Conservation (phyloP, 2,888 invertebrate genomes). For the Ophion ventricosus region DNA sequence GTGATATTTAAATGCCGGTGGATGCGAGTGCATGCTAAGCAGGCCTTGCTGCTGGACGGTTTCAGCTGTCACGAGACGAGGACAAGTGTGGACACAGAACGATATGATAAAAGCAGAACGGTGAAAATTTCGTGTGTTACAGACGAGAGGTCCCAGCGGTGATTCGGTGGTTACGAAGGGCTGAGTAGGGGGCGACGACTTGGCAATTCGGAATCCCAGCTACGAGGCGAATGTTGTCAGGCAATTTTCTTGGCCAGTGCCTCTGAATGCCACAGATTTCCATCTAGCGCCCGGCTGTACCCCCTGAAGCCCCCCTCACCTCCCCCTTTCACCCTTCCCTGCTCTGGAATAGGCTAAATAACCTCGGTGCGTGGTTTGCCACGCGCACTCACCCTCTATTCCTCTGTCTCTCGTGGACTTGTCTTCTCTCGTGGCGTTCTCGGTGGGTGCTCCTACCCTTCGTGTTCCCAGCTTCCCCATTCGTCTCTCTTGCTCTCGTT, state of each 20-base stretch:
- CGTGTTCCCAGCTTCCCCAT: slow-evolving; percentile 39
- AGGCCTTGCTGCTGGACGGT: slow-evolving; percentile 9
- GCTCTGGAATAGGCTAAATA: slow-evolving; percentile 64
- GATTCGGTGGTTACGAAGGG: slow-evolving; percentile 46
- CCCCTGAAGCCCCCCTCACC: slow-evolving; percentile 39
- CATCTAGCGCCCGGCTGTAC: slow-evolving; percentile 77
- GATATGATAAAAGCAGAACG: slow-evolving; percentile 35
- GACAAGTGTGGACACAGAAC: not conserved
- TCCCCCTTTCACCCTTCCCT: slow-evolving; percentile 37
- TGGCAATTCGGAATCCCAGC: slow-evolving; percentile 77
- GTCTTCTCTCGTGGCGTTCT: slow-evolving; percentile 41
- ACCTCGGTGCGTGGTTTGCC: slow-evolving; percentile 64
- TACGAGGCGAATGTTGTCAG: slow-evolving; percentile 82
- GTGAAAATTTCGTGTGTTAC: slow-evolving; percentile 47
- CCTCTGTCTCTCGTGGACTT: slow-evolving; percentile 45
- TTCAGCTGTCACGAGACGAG: slow-evolving; percentile 6
- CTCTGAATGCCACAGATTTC: slow-evolving; percentile 83
- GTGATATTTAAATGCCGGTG: slow-evolving; percentile 28
- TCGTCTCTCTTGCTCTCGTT: slow-evolving; percentile 16
- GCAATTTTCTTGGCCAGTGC: slow-evolving; percentile 84
- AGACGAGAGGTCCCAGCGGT: slow-evolving; percentile 7
- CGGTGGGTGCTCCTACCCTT: slow-evolving; percentile 30
- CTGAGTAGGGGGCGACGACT: slow-evolving; percentile 52
- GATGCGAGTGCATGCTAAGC: slow-evolving; percentile 33
- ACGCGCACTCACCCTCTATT: slow-evolving; percentile 42